Evolutionary conservation across 2,888 invertebrate species (phyloP), one percentile per base, ranked within the genome.

Genomic region (Epinotia ramella): DNA sequence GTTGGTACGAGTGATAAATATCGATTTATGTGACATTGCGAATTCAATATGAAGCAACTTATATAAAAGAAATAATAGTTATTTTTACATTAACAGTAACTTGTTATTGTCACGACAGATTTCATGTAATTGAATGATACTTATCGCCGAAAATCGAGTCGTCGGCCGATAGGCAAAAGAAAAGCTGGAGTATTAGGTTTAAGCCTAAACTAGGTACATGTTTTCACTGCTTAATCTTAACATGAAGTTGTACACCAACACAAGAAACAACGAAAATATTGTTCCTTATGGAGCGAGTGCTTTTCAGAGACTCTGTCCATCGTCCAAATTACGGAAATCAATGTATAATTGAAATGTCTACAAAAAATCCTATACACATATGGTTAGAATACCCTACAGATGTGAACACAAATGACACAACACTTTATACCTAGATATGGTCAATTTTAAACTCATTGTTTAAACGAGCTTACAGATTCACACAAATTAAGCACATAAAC

Each of bases 31-130:
- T 20, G 57, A 53, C 12, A 33, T 44, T 46, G 28, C 59, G 33
- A 60, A 62, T 63, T 68, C 20, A 62, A 60, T 46, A 73, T 16
- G n/a, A 46, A 46, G 18, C 24, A 59, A 60, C 46, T 46, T 73
- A 49, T 56, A 6, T 46, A 62, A n/a, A 67, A 63, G 4, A 53
- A 68, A 69, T 63, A 56, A 53, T 46, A 49, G 46, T 74, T 28
- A 77, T 78, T 73, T 76, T 82, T 82, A 82, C 62, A 71, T 62
- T 59, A 84, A 82, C 79, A 78, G 83, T 81, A 78, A 79, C 78
- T 79, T 82, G 81, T 87, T 87, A 88, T 88, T 88, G 88, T 88
- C 88, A 86, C 83, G 83, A 84, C 81, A 88, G 81, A 84, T 49
- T 65, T 60, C 18, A 73, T 66, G 66, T 65, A 65, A n/a, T 33